Evolutionary conservation across 2,888 invertebrate species (phyloP).

Genomic region (Xestia xanthographa): DNA sequence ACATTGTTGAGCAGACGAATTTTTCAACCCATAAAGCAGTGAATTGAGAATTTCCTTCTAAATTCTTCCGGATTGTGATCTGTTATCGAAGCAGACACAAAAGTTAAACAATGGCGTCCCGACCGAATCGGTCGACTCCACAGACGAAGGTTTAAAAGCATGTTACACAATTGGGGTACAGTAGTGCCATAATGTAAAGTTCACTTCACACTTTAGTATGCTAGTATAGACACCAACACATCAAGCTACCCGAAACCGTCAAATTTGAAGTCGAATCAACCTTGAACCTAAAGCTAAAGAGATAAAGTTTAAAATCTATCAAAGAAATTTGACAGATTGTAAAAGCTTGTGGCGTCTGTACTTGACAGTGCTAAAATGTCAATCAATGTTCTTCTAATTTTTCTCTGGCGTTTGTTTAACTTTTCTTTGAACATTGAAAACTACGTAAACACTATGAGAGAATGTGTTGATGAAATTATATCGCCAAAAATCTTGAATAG

Average conservation of each 20-base stretch:
- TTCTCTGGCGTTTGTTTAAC: neutral
- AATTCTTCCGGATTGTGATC: neutral
- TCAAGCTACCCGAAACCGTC: too few species aligned
- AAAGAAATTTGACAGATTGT: too few species aligned
- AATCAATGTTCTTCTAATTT: neutral
- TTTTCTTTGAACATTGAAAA: neutral
- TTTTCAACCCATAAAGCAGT: neutral
- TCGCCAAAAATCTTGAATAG: neutral
- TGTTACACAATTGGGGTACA: neutral
- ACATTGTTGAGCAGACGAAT: neutral
- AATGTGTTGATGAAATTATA: neutral
- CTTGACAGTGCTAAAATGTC: neutral
- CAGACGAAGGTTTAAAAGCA: too few species aligned
- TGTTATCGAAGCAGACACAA: too few species aligned
- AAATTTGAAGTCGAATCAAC: too few species aligned
- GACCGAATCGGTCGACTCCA: too few species aligned
- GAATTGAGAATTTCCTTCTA: neutral
- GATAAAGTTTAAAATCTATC: too few species aligned
- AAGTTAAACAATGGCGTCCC: too few species aligned
- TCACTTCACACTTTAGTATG: neutral
- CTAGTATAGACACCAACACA: neutral
- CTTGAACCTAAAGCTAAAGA: too few species aligned
- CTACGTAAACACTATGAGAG: neutral
- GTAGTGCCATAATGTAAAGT: neutral
- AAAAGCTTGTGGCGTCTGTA: neutral